Conservation (phyloP, 2,797 vertebrate genomes). For the Megalops cyprinoides region DNA sequence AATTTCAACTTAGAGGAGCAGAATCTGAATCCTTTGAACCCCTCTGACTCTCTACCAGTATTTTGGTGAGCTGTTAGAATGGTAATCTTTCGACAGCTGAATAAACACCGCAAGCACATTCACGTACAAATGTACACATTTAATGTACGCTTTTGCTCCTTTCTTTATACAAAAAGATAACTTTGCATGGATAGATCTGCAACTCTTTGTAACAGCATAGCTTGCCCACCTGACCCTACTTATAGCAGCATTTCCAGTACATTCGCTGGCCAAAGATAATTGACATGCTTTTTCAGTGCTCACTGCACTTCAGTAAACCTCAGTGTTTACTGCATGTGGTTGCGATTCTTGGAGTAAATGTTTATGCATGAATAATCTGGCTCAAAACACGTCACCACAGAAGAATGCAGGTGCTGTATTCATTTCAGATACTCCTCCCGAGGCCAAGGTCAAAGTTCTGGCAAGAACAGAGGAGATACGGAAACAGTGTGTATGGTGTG, state of each 20-base stretch:
- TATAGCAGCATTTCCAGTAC: background rate
- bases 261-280: background rate
- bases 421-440: background rate
- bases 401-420: background rate
- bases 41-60: too few species aligned
- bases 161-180: background rate
- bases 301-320: background rate
- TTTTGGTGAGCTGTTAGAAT: background rate
- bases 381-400: background rate
- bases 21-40: too few species aligned
- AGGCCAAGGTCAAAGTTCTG: background rate
- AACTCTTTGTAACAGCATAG: background rate
- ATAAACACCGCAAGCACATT: background rate
- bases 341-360: background rate
- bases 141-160: background rate
- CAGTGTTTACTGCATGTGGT: background rate
- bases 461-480: background rate
- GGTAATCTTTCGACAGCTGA: background rate
- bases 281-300: background rate
- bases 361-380: background rate
- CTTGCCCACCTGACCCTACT: background rate
- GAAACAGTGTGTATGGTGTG: background rate
- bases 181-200: background rate
- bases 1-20: background rate
- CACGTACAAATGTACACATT: background rate